Conservation (phyloP, 2,888 invertebrate species). For the Leucoptera coffeella region DNA sequence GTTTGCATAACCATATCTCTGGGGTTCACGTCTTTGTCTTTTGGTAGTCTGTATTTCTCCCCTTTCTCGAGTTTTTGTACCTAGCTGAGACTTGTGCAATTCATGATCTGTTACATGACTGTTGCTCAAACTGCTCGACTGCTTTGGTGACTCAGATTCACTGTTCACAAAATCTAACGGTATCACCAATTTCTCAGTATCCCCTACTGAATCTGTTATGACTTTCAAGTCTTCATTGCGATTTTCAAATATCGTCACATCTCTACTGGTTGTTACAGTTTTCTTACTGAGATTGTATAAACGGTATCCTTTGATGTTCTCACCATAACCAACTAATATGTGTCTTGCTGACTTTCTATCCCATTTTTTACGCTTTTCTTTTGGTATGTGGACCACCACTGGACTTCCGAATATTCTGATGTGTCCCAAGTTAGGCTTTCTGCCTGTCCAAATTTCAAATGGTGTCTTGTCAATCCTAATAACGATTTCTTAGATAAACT, state of each 20-base stretch:
- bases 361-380: constrained; percentile 11
- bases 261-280: constrained; percentile 2
- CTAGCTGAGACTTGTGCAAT: background rate
- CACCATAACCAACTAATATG: constrained; percentile 11
- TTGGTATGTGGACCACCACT: constrained; percentile 11
- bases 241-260: background rate
- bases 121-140: background rate
- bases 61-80: background rate
- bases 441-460: constrained; percentile 7
- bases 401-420: constrained; percentile 8
- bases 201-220: constrained; percentile 1
- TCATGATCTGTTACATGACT: background rate
- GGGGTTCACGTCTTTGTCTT: background rate
- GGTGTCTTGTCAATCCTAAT: constrained; percentile 9
- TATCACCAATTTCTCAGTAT: background rate
- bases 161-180: background rate
- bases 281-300: constrained; percentile 7
- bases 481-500: constrained; percentile 7
- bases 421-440: constrained; percentile 7
- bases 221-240: background rate
- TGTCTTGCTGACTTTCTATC: constrained; percentile 9
- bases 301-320: constrained; percentile 11
- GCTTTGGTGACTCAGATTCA: background rate
- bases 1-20: constrained; percentile 4
- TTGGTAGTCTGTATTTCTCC: background rate